These are phyloP conservation scores for Sweltsa coloradensis DNA, from an alignment of 1,140 invertebrate genomes.

Conservation along the genomic window DNA sequence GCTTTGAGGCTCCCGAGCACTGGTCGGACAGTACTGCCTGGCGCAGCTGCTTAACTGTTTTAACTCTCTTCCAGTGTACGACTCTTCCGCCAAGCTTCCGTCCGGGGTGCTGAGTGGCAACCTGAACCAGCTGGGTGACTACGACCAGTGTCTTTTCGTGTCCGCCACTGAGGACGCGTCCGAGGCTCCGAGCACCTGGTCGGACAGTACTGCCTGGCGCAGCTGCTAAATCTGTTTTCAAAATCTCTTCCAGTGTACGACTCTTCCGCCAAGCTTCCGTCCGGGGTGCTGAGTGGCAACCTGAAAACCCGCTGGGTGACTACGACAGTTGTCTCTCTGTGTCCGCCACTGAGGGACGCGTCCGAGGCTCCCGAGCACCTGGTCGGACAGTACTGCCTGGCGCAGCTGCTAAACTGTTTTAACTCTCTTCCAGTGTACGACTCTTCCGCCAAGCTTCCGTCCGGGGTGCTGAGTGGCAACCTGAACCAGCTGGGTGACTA, in stretches of 20 bases:
- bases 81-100: slow-evolving; percentile 54
- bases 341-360: slow-evolving; percentile 33
- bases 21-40: slow-evolving; percentile 55
- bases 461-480: slow-evolving; percentile 52
- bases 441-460: slow-evolving; percentile 52
- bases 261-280: slow-evolving; percentile 52
- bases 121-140: slow-evolving; percentile 56
- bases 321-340: slow-evolving; percentile 51
- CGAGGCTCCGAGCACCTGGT: slow-evolving; percentile 38
- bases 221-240: too few species aligned
- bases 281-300: slow-evolving; percentile 52
- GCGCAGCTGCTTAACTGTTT: too few species aligned
- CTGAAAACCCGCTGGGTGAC: slow-evolving; percentile 56
- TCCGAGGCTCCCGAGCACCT: too few species aligned
- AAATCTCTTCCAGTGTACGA: slow-evolving; percentile 45
- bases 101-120: slow-evolving; percentile 53
- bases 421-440: slow-evolving; percentile 58
- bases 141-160: slow-evolving; percentile 48
- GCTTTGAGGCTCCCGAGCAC: slow-evolving; percentile 33
- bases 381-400: slow-evolving; percentile 54
- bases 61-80: slow-evolving; percentile 55
- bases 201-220: slow-evolving; percentile 51
- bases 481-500: slow-evolving; percentile 58
- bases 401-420: too few species aligned
- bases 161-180: too few species aligned